Percentiles rank a stretch among this genome's conserved stretches.
phyloP scores from a whole-genome alignment of 92 coral and sea anemone species.

The Diadumene lineata region DNA sequence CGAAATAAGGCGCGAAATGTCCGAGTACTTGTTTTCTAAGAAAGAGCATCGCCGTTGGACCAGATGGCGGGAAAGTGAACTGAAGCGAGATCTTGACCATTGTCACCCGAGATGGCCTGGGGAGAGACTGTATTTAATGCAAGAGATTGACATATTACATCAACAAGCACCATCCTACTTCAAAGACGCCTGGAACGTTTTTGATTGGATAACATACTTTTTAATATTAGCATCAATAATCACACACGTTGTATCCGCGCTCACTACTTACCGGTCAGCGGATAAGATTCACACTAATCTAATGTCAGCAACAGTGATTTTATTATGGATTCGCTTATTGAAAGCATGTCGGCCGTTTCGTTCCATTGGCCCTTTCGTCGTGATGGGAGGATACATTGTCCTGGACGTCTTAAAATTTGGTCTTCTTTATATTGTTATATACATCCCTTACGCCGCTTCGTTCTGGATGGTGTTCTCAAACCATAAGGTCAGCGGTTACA shows the following conservation, averaged over 20 bases:
- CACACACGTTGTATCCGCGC: slow-evolving; percentile 63
- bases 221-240: slow-evolving; percentile 66
- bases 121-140: slow-evolving; percentile 88
- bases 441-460: slow-evolving; percentile 96
- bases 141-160: slow-evolving; percentile 74
- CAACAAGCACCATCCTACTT: slow-evolving; percentile 77
- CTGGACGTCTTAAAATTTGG: slow-evolving; percentile 82
- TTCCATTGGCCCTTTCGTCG: slow-evolving; percentile 91
- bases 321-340: slow-evolving; percentile 83
- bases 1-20: slow-evolving; percentile 75
- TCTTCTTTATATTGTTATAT: slow-evolving; percentile 77
- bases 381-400: slow-evolving; percentile 87
- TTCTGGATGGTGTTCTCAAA: slow-evolving; percentile 94
- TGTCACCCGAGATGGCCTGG: slow-evolving; percentile 99
- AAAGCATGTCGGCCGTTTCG: slow-evolving; percentile 93
- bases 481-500: slow-evolving; percentile 71
- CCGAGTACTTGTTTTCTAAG: slow-evolving; percentile 71
- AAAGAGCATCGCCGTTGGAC: slow-evolving; percentile 84
- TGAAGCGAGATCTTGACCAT: slow-evolving; percentile 75
- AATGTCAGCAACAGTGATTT: slow-evolving; percentile 72
- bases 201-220: slow-evolving; percentile 84
- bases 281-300: slow-evolving; percentile 60
- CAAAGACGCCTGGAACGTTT: slow-evolving; percentile 88
- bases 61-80: slow-evolving; percentile 83
- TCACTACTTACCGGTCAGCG: slow-evolving; percentile 38